Evolutionary conservation across 2,888 invertebrate genomes (phyloP).

Genomic region (Parasteatoda lunata): DNA sequence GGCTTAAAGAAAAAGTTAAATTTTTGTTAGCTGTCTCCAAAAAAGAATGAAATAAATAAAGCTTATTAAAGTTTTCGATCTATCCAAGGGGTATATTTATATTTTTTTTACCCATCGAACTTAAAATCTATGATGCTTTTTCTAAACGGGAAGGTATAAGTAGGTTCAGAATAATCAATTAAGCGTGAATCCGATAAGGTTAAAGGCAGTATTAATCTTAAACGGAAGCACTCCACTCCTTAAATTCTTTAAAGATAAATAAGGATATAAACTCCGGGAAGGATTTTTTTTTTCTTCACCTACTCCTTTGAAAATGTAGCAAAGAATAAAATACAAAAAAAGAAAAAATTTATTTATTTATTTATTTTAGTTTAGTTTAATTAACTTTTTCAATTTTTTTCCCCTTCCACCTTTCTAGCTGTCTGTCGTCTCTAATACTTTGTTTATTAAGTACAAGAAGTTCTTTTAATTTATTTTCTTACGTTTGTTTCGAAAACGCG

Average conservation of each 20-base stretch:
- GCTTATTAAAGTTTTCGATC: too few species aligned
- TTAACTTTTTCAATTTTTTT: conserved; percentile 51
- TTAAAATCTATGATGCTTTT: too few species aligned
- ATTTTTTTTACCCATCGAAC: too few species aligned
- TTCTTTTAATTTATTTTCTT: conserved; percentile 15
- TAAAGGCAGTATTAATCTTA: conserved; percentile 27
- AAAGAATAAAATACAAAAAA: conserved; percentile 2
- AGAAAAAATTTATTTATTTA: not conserved
- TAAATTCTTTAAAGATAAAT: conserved; percentile 59
- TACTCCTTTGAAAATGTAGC: not conserved
- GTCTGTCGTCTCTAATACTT: not conserved
- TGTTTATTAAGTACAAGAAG: conserved; percentile 9
- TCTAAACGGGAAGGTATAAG: not conserved
- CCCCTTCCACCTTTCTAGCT: conserved; percentile 6
- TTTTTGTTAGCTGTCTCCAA: too few species aligned
- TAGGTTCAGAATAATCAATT: conserved; percentile 41
- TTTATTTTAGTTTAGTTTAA: conserved; percentile 32
- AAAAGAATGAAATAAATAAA: too few species aligned
- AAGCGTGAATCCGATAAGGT: conserved; percentile 50
- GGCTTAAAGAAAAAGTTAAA: too few species aligned
- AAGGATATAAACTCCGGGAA: conserved; percentile 53
- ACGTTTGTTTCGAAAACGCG: not conserved
- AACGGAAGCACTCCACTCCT: conserved; percentile 19
- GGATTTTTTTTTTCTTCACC: conserved; percentile 21
- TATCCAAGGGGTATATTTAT: too few species aligned